Evolutionary conservation across 2,888 invertebrate species (phyloP).

Genomic region (Scrobipalpa costella): DNA sequence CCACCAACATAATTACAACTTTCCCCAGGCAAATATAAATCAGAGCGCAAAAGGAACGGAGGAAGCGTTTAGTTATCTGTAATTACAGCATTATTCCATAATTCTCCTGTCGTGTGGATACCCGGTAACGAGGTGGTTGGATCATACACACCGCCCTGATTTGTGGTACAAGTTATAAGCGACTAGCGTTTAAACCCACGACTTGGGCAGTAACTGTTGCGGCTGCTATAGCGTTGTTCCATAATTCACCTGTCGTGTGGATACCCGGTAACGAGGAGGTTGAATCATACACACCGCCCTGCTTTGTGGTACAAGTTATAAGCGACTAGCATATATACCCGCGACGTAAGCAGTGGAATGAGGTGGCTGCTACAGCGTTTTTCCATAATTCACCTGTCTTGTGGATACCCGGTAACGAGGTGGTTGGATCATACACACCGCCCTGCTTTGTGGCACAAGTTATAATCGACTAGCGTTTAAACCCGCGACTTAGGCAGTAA

Average conservation of each 20-base stretch:
- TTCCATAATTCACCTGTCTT: conserved; percentile 22
- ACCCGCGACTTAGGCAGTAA: background rate
- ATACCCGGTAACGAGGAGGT: conserved; percentile 26
- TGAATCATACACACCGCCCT: conserved; percentile 21
- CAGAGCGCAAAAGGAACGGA: background rate
- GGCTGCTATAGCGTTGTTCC: conserved; percentile 22
- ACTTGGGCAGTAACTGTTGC: too few relatives aligned
- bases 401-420: conserved; percentile 29
- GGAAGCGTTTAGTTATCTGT: conserved; percentile 20
- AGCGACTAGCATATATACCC: background rate
- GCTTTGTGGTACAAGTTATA: conserved; percentile 3
- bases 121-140: conserved; percentile 25
- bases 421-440: conserved; percentile 20
- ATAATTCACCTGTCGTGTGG: conserved; percentile 24
- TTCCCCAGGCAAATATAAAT: conserved; percentile 9
- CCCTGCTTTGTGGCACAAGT: conserved; percentile 5
- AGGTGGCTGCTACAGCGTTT: conserved; percentile 14
- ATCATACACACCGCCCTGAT: conserved; percentile 20
- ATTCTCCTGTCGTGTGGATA: conserved; percentile 26
- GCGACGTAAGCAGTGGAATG: background rate
- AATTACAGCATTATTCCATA: conserved; percentile 22
- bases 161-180: conserved; percentile 1
- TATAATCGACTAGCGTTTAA: background rate
- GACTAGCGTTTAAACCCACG: background rate
- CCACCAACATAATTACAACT: background rate